Percentiles rank a stretch among this genome's conserved stretches.
Conservation (phyloP, 2,797 vertebrate genomes). For the Crotalus adamanteus region DNA sequence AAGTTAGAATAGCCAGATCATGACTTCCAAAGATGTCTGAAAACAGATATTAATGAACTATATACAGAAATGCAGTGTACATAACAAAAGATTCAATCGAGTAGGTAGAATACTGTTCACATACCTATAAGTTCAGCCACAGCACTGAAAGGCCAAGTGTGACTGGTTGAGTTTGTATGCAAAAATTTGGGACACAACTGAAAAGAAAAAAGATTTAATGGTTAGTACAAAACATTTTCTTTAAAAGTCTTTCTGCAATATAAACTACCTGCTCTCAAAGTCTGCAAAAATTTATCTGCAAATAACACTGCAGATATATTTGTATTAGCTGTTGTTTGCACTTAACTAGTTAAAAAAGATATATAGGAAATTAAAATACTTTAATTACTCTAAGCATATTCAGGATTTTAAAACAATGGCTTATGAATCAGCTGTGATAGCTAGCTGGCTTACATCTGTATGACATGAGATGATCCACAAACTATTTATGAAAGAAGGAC, state of each 20-base stretch:
- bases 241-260: neutral
- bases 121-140: constrained; percentile 95
- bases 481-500: neutral
- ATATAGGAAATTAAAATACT: neutral
- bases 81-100: neutral
- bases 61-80: neutral
- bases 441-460: neutral
- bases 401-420: neutral
- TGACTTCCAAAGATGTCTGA: neutral
- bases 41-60: neutral
- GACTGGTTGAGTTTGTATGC: constrained; percentile 95
- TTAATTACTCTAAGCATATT: neutral
- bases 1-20: neutral
- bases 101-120: constrained; percentile 58
- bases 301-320: neutral
- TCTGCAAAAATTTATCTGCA: neutral
- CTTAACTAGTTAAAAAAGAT: neutral
- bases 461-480: neutral
- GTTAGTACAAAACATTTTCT: constrained; percentile 10
- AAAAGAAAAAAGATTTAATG: constrained; percentile 57
- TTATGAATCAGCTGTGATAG: neutral
- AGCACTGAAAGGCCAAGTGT: constrained; percentile 96
- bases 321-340: neutral
- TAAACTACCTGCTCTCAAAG: neutral
- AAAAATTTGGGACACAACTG: constrained; percentile 91